These are phyloP conservation scores for Spinibarbus caldwelli DNA, from an alignment of 2,797 vertebrate genomes.

Conservation along the genomic window DNA sequence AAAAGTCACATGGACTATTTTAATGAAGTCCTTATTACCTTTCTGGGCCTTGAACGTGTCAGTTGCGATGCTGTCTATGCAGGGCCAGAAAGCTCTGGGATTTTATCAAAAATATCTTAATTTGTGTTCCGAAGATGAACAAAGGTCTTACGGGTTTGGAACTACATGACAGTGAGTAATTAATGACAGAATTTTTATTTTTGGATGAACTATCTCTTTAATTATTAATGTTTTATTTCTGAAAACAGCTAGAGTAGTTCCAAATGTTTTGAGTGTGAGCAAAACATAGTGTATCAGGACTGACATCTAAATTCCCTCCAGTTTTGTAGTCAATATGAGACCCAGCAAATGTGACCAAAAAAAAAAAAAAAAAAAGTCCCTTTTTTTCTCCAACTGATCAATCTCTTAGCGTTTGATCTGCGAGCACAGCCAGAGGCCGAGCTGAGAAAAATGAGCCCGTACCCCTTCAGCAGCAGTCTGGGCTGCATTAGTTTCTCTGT, in stretches of 20 bases:
- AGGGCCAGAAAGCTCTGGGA: too few relatives aligned
- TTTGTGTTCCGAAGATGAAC: background rate
- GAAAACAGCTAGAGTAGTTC: background rate
- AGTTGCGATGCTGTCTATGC: background rate
- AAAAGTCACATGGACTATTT: too few relatives aligned
- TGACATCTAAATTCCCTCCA: background rate
- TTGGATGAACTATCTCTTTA: background rate
- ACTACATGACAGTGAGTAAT: too few relatives aligned
- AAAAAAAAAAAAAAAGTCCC: background rate
- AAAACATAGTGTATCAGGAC: slow-evolving; percentile 17
- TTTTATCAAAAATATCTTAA: background rate
- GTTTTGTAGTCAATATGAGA: slow-evolving; percentile 32
- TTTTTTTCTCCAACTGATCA: slow-evolving; percentile 53
- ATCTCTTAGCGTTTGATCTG: slow-evolving; percentile 55
- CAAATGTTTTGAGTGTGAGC: background rate
- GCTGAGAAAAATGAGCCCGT: slow-evolving; percentile 54
- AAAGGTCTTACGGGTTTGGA: background rate
- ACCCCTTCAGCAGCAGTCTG: slow-evolving; percentile 34
- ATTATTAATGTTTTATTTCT: background rate
- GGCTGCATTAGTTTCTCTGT: slow-evolving; percentile 41
- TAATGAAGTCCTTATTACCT: background rate
- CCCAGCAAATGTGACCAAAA: background rate
- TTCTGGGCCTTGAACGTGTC: background rate
- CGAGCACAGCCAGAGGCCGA: slow-evolving; percentile 55
- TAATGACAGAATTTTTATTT: too few relatives aligned